These are phyloP conservation scores for Platanista minor DNA, from an alignment of 2,113 vertebrate genomes.

Conservation along the genomic window DNA sequence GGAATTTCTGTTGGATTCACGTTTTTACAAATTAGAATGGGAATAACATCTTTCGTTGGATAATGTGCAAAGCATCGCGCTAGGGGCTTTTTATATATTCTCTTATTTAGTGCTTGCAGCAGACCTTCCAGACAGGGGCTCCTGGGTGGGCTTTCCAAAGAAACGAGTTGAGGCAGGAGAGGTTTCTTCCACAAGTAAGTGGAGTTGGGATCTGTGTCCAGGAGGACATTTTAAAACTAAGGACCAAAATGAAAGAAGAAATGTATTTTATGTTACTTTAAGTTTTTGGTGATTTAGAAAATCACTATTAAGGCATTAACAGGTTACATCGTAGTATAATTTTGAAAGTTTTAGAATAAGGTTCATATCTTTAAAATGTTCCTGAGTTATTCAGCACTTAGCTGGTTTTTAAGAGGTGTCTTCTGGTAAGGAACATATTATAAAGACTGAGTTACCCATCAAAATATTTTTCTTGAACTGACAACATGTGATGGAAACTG, in stretches of 20 bases:
- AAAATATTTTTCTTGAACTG: not conserved
- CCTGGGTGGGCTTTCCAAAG: not conserved
- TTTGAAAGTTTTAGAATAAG: not conserved
- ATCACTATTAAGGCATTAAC: not conserved
- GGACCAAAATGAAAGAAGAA: not conserved
- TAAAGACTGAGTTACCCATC: not conserved
- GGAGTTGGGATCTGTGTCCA: not conserved
- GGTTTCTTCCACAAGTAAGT: accelerated
- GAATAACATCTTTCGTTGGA: accelerated
- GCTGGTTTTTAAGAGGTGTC: not conserved
- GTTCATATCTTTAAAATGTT: not conserved
- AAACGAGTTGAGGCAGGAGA: accelerated
- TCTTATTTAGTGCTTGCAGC: not conserved
- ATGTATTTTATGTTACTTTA: not conserved
- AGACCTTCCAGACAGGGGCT: accelerated
- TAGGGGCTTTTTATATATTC: accelerated
- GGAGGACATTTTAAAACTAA: not conserved
- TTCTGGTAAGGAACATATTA: not conserved
- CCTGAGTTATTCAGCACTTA: not conserved
- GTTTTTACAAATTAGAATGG: not conserved
- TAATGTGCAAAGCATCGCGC: accelerated
- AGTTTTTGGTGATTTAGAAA: not conserved
- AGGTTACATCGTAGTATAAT: not conserved
- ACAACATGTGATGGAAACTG: accelerated
- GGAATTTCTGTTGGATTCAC: too few relatives aligned